Conservation (phyloP, 1,140 invertebrate species). For the Tribolium madens region DNA sequence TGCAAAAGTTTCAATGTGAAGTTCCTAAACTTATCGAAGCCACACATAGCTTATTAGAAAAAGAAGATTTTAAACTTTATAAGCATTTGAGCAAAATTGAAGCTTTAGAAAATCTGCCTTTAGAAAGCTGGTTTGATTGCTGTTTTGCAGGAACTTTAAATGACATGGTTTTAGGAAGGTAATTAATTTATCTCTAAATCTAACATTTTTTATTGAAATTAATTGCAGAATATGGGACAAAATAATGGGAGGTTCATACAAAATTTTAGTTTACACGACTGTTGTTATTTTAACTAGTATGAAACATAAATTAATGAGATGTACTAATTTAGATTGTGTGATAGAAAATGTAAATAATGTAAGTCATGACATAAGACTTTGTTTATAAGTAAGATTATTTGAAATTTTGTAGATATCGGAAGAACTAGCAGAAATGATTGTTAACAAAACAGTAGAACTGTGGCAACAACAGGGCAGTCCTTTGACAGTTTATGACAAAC, state of each 20-base stretch:
- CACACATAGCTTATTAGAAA: conserved; percentile 75
- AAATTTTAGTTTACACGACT: conserved; percentile 83
- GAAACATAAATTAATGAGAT: conserved; percentile 74
- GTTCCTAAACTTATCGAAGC: conserved; percentile 74
- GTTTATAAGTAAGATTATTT: conserved; percentile 32
- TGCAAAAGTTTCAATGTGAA: conserved; percentile 75
- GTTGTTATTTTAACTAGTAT: conserved; percentile 80
- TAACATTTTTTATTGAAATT: too few relatives aligned
- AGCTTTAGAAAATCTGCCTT: conserved; percentile 72
- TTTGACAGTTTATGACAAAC: conserved; percentile 60
- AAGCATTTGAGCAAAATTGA: conserved; percentile 72
- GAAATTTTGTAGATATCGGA: conserved; percentile 75
- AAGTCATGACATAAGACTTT: conserved; percentile 56
- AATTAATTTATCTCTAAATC: conserved; percentile 56
- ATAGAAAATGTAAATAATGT: conserved; percentile 77
- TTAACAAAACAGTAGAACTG: conserved; percentile 82
- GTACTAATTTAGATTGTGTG: conserved; percentile 71
- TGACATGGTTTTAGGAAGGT: conserved; percentile 82
- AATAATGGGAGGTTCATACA: conserved; percentile 84
- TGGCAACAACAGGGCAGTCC: conserved; percentile 76
- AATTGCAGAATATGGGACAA: conserved; percentile 93
- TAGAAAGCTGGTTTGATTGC: conserved; percentile 81
- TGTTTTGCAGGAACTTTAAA: conserved; percentile 85
- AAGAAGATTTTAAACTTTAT: conserved; percentile 77
- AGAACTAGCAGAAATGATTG: conserved; percentile 80